A percentile compares a stretch with the other conserved stretches of the same genome.
phyloP scores from a whole-genome alignment of 1,140 invertebrate genomes.

The Bursaphelenchus mucronatus region DNA sequence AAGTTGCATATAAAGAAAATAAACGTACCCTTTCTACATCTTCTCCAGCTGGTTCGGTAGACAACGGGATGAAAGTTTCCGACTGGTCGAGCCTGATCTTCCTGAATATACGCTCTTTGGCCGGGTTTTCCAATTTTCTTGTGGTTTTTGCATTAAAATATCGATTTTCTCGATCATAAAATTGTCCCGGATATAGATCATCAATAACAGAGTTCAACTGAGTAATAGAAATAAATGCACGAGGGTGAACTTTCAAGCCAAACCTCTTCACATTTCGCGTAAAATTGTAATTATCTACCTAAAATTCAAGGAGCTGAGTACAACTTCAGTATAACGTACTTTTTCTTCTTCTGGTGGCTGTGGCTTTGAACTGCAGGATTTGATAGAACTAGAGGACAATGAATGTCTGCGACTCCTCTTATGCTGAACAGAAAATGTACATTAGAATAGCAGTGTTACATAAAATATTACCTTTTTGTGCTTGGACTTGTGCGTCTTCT shows the following conservation, averaged over 20 bases:
- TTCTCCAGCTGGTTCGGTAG: slow-evolving; percentile 4
- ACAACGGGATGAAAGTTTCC: slow-evolving; percentile 13
- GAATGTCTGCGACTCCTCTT: slow-evolving; percentile 10
- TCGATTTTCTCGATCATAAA: too few relatives aligned
- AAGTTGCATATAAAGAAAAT: not conserved
- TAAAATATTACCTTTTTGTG: slow-evolving; percentile 20
- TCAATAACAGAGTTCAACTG: too few relatives aligned
- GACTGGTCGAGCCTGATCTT: not conserved
- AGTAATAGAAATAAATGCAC: too few relatives aligned
- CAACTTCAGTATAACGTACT: too few relatives aligned
- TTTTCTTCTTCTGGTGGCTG: too few relatives aligned
- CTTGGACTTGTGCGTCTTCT: slow-evolving; percentile 11
- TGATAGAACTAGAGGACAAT: not conserved
- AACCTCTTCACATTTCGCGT: not conserved
- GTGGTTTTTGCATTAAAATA: too few relatives aligned
- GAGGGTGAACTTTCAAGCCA: too few relatives aligned
- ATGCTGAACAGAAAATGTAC: slow-evolving; percentile 6
- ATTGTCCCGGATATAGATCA: too few relatives aligned
- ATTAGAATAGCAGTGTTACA: not conserved
- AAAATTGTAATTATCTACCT: slow-evolving; percentile 12
- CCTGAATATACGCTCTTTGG: slow-evolving; percentile 16
- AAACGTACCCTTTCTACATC: not conserved
- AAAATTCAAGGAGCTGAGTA: not conserved
- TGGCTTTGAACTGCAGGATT: too few relatives aligned
- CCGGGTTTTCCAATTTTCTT: slow-evolving; percentile 1